phyloP scores from a whole-genome alignment of 2,888 invertebrate species.

The Helleia helle region DNA sequence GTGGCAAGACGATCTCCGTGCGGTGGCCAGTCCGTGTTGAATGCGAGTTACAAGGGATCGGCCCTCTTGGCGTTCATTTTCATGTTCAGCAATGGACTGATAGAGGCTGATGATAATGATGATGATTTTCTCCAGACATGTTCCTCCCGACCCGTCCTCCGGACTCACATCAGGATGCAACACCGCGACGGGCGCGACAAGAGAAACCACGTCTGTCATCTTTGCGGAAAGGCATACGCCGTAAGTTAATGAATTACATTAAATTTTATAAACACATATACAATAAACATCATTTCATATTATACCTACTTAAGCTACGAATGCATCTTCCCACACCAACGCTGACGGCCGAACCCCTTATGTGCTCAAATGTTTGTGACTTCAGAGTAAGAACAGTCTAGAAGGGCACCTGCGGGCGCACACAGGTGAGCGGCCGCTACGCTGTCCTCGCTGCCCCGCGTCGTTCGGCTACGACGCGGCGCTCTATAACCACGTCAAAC shows the following conservation, averaged over 20 bases:
- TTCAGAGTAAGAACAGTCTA: constrained; percentile 44
- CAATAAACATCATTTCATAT: too few species aligned
- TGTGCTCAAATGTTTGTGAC: not conserved
- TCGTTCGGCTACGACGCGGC: constrained; percentile 49
- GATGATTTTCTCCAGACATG: constrained; percentile 50
- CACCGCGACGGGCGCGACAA: constrained; percentile 31
- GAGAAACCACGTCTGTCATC: constrained; percentile 49
- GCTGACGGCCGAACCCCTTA: too few species aligned
- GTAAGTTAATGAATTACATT: constrained; percentile 23
- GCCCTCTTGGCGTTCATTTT: too few species aligned
- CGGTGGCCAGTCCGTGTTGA: too few species aligned
- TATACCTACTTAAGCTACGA: too few species aligned
- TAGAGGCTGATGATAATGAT: too few species aligned
- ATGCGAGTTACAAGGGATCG: too few species aligned
- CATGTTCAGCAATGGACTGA: too few species aligned
- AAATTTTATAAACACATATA: too few species aligned
- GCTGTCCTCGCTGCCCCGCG: constrained; percentile 35
- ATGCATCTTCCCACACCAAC: too few species aligned
- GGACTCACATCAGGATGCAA: constrained; percentile 41
- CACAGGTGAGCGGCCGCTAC: constrained; percentile 45
- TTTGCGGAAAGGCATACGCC: constrained; percentile 50
- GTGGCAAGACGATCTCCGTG: too few species aligned
- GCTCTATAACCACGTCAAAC: constrained; percentile 47
- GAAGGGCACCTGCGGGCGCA: constrained; percentile 47
- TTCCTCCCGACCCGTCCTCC: constrained; percentile 45